These are phyloP conservation scores for Venusia cambrica DNA, from an alignment of 2,888 invertebrate genomes.

Conservation along the genomic window DNA sequence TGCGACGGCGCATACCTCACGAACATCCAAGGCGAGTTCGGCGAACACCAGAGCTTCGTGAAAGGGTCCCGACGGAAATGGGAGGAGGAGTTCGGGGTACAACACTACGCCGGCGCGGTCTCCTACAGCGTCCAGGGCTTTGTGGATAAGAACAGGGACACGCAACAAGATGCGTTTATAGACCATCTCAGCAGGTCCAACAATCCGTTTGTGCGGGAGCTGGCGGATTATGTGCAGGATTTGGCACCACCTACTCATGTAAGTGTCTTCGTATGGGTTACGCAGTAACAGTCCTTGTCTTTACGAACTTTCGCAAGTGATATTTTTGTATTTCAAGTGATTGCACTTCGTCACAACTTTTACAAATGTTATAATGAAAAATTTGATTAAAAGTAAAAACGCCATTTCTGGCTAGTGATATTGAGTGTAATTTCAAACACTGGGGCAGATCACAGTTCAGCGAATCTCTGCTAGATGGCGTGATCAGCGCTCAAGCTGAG, in stretches of 20 bases:
- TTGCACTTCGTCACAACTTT: too few relatives aligned
- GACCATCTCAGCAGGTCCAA: conserved; percentile 92
- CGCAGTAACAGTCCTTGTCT: too few relatives aligned
- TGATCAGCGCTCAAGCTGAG: too few relatives aligned
- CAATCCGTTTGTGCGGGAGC: conserved; percentile 90
- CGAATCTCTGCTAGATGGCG: too few relatives aligned
- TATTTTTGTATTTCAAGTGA: too few relatives aligned
- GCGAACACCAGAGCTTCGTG: conserved; percentile 90
- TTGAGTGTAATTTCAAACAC: too few relatives aligned
- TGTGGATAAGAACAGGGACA: conserved; percentile 95
- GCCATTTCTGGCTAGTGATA: too few relatives aligned
- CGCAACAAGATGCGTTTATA: conserved; percentile 95
- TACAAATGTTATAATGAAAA: too few relatives aligned
- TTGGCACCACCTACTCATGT: conserved; percentile 84
- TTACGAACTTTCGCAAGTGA: too few relatives aligned
- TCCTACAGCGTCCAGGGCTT: conserved; percentile 89
- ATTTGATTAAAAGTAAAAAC: too few relatives aligned
- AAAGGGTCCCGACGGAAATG: conserved; percentile 93
- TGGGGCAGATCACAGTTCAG: too few relatives aligned
- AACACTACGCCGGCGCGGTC: conserved; percentile 94
- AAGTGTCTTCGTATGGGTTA: conserved; percentile 34
- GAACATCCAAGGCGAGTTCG: conserved; percentile 94
- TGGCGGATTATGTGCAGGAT: conserved; percentile 79
- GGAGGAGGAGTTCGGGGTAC: conserved; percentile 94
- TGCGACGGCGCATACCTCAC: conserved; percentile 93